phyloP scores from a whole-genome alignment of 2,888 invertebrate species.

The Drosophila picticornis region DNA sequence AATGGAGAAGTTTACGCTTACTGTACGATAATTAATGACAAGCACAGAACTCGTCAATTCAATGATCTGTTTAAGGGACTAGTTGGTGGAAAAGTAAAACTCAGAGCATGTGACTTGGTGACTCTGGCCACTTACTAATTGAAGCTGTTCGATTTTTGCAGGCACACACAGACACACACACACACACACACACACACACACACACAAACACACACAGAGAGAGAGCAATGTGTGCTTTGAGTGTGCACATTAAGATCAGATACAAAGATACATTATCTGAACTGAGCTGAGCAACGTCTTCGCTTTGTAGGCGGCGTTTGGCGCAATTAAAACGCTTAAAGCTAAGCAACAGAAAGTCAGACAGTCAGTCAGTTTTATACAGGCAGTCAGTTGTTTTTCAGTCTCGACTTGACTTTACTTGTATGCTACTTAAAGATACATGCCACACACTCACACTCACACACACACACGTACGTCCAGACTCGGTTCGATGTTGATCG shows the following conservation, averaged over 20 bases:
- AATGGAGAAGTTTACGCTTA: background rate
- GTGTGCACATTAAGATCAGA: conserved; percentile 81
- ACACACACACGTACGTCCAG: conserved; percentile 1
- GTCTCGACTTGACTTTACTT: conserved; percentile 34
- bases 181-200: background rate
- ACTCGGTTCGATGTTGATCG: conserved; percentile 42
- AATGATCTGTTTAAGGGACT: background rate
- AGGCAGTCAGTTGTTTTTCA: conserved; percentile 16
- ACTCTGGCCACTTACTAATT: conserved; percentile 49
- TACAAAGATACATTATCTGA: conserved; percentile 81
- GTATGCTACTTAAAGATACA: conserved; percentile 74
- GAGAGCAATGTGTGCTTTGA: conserved; percentile 22
- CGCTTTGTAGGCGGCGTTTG: conserved; percentile 75
- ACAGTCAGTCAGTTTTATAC: conserved; percentile 22
- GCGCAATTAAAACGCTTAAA: conserved; percentile 78
- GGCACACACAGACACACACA: conserved; percentile 13
- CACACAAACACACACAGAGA: background rate
- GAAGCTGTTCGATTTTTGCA: conserved; percentile 56
- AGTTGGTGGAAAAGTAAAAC: conserved; percentile 7
- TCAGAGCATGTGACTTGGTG: conserved; percentile 30
- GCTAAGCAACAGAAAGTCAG: conserved; percentile 63
- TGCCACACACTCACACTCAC: conserved; percentile 60
- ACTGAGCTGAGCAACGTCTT: conserved; percentile 58
- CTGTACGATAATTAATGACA: background rate
- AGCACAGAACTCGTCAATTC: background rate